These are phyloP conservation scores for Anisognathus igniventris DNA, from an alignment of 2,797 vertebrate species.

Conservation along the genomic window DNA sequence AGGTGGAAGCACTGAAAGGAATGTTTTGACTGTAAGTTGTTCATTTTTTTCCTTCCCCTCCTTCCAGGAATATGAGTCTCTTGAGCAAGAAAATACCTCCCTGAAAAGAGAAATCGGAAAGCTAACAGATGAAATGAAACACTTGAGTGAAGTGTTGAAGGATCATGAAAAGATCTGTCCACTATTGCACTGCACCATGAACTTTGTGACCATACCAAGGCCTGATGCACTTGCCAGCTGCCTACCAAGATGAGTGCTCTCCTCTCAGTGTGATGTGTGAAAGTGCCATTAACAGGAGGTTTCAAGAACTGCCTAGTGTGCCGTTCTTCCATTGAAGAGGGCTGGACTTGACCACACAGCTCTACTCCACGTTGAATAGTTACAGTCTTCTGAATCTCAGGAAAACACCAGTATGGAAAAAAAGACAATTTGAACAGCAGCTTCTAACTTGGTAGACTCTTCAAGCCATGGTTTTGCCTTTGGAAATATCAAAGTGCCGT, in stretches of 20 bases:
- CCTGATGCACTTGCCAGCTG: slow-evolving; percentile 69
- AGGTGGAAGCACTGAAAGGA: slow-evolving; percentile 24
- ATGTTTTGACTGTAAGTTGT: not conserved
- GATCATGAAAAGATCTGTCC: slow-evolving; percentile 87
- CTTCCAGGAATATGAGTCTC: slow-evolving; percentile 84
- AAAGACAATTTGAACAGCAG: not conserved
- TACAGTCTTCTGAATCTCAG: not conserved
- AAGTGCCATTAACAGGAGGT: not conserved
- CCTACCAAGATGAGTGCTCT: slow-evolving; percentile 73
- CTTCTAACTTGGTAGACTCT: not conserved
- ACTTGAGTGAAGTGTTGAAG: slow-evolving; percentile 81
- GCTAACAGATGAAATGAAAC: slow-evolving; percentile 86
- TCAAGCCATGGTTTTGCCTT: not conserved
- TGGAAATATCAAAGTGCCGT: not conserved
- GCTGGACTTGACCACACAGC: not conserved
- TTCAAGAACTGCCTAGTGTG: not conserved
- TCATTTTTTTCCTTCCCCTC: not conserved
- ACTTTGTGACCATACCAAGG: slow-evolving; percentile 74
- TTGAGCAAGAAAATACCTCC: slow-evolving; percentile 87
- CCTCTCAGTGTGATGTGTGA: not conserved
- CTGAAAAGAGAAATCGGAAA: slow-evolving; percentile 87
- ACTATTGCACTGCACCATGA: slow-evolving; percentile 79
- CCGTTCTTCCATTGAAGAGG: not conserved
- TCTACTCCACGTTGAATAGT: not conserved
- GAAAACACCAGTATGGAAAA: not conserved